Evolutionary conservation across 2,797 vertebrate species (phyloP).

Genomic region (Gambusia yucatana): DNA sequence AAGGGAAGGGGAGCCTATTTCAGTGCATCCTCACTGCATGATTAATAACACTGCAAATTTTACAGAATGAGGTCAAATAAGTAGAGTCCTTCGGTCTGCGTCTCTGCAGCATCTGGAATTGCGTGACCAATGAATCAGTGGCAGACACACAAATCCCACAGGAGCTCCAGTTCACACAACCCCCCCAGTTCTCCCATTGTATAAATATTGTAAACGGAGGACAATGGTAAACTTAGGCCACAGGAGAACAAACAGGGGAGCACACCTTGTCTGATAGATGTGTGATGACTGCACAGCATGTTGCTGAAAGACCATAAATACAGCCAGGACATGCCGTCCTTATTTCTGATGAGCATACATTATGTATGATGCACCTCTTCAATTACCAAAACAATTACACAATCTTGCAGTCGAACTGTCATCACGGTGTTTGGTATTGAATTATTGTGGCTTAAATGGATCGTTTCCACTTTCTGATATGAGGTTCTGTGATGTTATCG

Average conservation of each 20-base stretch:
- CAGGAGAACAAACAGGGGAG: constrained; percentile 22
- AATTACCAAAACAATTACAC: constrained; percentile 12
- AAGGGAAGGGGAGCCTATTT: constrained; percentile 30
- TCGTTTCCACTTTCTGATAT: not conserved
- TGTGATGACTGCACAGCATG: constrained; percentile 28
- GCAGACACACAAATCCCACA: constrained; percentile 49
- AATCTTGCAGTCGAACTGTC: not conserved
- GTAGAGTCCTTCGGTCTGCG: constrained; percentile 37
- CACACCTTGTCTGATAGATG: constrained; percentile 27
- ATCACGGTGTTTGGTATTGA: constrained; percentile 4
- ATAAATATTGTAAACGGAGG: constrained; percentile 35
- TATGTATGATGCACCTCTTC: constrained; percentile 11
- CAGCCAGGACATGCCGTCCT: not conserved
- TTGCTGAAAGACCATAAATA: constrained; percentile 44
- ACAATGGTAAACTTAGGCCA: constrained; percentile 35
- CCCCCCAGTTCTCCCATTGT: constrained; percentile 8
- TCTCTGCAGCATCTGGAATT: constrained; percentile 63
- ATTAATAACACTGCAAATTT: constrained; percentile 64
- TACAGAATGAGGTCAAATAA: constrained; percentile 74
- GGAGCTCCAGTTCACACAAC: constrained; percentile 51
- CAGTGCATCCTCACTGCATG: constrained; percentile 34
- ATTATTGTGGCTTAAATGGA: not conserved
- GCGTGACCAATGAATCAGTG: constrained; percentile 52
- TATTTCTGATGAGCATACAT: constrained; percentile 4
- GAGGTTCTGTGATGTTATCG: not conserved